Evolutionary conservation across 2,113 vertebrate species (phyloP).

Genomic region (Lasiurus cinereus): DNA sequence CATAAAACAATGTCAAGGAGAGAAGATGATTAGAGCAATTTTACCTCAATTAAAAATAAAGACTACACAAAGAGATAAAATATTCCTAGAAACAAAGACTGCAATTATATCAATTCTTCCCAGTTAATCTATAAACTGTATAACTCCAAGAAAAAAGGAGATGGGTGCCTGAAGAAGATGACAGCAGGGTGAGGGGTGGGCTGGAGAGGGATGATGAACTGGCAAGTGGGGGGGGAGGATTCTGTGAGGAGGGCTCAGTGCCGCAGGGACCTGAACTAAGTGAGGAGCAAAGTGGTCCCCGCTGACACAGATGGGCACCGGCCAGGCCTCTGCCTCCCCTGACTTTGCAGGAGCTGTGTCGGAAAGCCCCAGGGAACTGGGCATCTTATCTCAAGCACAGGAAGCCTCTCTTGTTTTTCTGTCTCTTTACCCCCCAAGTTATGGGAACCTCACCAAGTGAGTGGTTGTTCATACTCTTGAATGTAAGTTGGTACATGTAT

Average conservation of each 20-base stretch:
- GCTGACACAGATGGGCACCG: too few relatives aligned
- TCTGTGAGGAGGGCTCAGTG: too few relatives aligned
- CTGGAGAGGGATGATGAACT: background rate
- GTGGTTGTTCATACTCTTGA: background rate
- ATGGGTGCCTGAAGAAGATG: background rate
- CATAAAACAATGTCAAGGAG: background rate
- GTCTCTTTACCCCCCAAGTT: background rate
- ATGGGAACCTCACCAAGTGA: background rate
- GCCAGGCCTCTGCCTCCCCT: accelerated
- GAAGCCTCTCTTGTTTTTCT: background rate
- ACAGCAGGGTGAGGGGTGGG: too few relatives aligned
- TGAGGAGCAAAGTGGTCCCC: background rate
- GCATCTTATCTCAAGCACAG: background rate
- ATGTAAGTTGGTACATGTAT: background rate
- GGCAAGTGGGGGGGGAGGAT: background rate
- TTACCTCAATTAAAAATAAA: background rate
- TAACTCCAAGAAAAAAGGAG: background rate
- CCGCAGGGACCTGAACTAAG: background rate
- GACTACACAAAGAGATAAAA: background rate
- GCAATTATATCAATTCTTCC: background rate
- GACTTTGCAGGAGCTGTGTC: background rate
- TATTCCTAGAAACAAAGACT: background rate
- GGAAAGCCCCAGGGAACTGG: background rate
- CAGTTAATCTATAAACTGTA: background rate
- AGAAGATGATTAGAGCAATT: background rate